A percentile compares a stretch with the other conserved stretches of the same genome.
Evolutionary conservation across 2,888 invertebrate genomes (phyloP).

Genomic region (Lysandra bellargus): DNA sequence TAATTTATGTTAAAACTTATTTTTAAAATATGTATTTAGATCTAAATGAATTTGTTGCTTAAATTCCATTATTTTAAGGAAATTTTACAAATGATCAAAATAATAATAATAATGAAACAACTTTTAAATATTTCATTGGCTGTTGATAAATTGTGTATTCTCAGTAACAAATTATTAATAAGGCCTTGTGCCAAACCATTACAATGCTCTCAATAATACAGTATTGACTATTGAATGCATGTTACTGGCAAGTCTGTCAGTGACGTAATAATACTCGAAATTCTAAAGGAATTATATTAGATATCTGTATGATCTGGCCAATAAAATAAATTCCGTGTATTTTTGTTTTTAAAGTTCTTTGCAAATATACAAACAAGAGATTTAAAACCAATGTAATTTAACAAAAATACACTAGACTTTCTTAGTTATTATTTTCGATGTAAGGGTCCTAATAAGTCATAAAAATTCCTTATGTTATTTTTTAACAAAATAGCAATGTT

Average conservation of each 20-base stretch:
- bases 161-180: not conserved
- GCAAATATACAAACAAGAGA: not conserved
- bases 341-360: not conserved
- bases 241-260: not conserved
- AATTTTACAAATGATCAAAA: not conserved
- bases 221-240: conserved; percentile 1
- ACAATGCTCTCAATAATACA: conserved; percentile 4
- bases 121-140: not conserved
- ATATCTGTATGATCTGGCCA: not conserved
- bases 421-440: not conserved
- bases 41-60: not conserved
- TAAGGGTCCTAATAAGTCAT: conserved; percentile 25
- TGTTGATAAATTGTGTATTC: not conserved
- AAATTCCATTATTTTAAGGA: not conserved
- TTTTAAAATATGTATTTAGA: conserved; percentile 1
- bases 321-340: not conserved
- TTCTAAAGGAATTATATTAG: not conserved
- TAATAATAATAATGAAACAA: not conserved
- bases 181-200: conserved; percentile 10
- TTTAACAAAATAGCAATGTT: conserved; percentile 23
- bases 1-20: conserved; percentile 38
- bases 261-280: not conserved
- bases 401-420: conserved; percentile 22
- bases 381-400: not conserved
- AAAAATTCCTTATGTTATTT: conserved; percentile 25